Evolutionary conservation across 2,113 vertebrate species (phyloP).

Genomic region (Reinhardtius hippoglossoides): DNA sequence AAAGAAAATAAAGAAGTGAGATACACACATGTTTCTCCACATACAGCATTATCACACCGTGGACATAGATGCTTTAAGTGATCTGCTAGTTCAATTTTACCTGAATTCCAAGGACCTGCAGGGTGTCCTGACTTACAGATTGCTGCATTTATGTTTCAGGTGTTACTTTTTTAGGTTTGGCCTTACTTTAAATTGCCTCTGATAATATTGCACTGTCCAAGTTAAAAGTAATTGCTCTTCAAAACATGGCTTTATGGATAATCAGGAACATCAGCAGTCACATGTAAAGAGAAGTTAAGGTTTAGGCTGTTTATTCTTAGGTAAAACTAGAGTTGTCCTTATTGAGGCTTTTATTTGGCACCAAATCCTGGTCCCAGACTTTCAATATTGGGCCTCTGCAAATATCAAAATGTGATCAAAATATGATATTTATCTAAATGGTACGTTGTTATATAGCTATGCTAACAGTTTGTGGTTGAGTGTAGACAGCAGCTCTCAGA

Average conservation of each 20-base stretch:
- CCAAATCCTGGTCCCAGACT: background rate
- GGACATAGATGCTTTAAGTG: conserved; percentile 6
- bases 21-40: conserved; percentile 11
- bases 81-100: conserved; percentile 34
- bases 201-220: background rate
- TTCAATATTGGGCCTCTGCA: too few relatives aligned
- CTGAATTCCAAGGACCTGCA: background rate
- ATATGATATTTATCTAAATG: too few relatives aligned
- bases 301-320: too few relatives aligned
- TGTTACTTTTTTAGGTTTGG: conserved; percentile 2
- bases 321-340: too few relatives aligned
- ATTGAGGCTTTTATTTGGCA: background rate
- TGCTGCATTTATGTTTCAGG: background rate
- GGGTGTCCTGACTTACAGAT: background rate
- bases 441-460: too few relatives aligned
- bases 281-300: too few relatives aligned
- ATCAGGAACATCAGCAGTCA: too few relatives aligned
- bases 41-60: background rate
- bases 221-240: too few relatives aligned
- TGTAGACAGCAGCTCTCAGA: too few relatives aligned
- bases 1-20: conserved; percentile 21
- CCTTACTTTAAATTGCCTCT: background rate
- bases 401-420: background rate
- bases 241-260: too few relatives aligned
- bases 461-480: too few relatives aligned